phyloP scores from a whole-genome alignment of 2,797 vertebrate genomes.

The Hafferia zeledoni region DNA sequence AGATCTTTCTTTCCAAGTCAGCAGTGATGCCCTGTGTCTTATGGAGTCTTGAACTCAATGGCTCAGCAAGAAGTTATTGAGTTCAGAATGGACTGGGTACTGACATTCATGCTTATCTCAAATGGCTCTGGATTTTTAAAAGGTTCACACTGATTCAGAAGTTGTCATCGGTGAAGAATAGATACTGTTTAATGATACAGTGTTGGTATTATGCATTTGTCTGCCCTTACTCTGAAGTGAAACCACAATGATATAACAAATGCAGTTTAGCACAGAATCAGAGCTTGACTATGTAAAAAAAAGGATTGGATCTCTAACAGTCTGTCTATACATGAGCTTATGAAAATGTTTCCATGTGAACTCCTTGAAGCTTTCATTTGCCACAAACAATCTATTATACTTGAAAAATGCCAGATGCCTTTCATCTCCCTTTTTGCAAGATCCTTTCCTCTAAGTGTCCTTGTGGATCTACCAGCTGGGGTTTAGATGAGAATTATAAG shows the following conservation, averaged over 20 bases:
- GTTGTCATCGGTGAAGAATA: background rate
- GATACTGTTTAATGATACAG: background rate
- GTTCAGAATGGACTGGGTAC: background rate
- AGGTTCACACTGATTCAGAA: background rate
- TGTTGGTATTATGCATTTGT: background rate
- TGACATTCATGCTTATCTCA: background rate
- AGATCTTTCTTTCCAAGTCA: background rate
- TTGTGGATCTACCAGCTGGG: background rate
- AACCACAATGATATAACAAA: background rate
- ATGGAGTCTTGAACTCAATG: background rate
- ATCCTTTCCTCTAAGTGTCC: background rate
- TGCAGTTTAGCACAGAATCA: background rate
- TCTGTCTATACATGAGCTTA: background rate
- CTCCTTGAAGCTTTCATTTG: background rate
- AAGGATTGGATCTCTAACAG: background rate
- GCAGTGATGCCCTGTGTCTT: background rate
- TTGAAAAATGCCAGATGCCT: background rate
- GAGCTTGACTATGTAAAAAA: background rate
- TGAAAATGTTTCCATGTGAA: background rate
- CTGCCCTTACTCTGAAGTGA: background rate
- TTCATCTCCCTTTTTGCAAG: background rate
- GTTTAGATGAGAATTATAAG: background rate
- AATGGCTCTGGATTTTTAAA: background rate
- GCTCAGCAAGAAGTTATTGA: background rate
- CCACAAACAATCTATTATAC: background rate